Evolutionary conservation across 1,140 invertebrate species (phyloP), one percentile per base, ranked within the genome.

Genomic region (Scaptomyza pallida): DNA sequence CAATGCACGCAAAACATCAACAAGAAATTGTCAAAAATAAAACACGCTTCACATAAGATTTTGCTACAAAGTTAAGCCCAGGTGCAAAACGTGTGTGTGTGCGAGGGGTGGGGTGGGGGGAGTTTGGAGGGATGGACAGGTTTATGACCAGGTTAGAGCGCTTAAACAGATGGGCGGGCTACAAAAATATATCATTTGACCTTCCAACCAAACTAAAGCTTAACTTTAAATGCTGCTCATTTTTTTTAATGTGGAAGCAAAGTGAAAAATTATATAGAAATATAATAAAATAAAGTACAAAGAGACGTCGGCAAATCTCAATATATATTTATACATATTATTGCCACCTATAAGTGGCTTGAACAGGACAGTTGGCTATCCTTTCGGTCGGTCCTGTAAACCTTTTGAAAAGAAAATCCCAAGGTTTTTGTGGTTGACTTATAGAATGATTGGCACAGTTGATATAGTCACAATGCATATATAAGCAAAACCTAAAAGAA

Each of bases 1-100:
- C 52, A 44, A 8, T 30, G 55, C 78, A 82, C 78, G 78, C 78
- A 70, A 67, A 57, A 65, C 40, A 65, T 65, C 50, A 68, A 62
- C 41, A 68, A 65, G 47, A 63, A 71, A 71, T 77, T 81, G 69
- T 81, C 69, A 60, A 44, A n/a, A 64, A 30, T 47, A 5, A 63
- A 54, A 55, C 67, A 26, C 54, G 35, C 65, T 54, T 41, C 59
- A 52, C 43, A 54, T 35, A 30, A 37, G 60, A 54, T 52, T 54
- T 54, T 21, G 23, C 15, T 17, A 16, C 37, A 26, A 23, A 23
- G 8, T 2, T 21, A 17, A 2, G 12, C 43, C 21, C 43, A 35
- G 43, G n/a, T 10, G 37, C 35, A 26, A 26, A 26, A 26, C 17
- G 13, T n/a, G n/a, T n/a, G n/a, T n/a, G 33, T 35, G 33, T 3